A percentile compares a stretch with the other conserved stretches of the same genome.
Evolutionary conservation across 2,888 invertebrate species (phyloP).

Genomic region (Mesorhabditis sp.): DNA sequence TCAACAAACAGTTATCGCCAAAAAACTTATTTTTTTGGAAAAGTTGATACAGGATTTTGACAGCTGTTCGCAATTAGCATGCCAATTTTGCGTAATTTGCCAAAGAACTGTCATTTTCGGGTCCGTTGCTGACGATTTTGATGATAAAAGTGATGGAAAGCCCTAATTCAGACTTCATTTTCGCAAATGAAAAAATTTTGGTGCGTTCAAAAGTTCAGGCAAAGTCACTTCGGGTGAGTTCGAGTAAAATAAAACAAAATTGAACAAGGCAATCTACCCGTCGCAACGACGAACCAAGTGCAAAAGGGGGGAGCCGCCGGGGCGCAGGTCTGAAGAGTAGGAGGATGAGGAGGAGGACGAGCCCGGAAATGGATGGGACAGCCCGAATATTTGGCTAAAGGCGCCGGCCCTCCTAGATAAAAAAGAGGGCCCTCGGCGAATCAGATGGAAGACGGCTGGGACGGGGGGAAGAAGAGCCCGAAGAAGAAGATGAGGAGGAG

Average conservation of each 20-base stretch:
- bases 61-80: too few relatives aligned
- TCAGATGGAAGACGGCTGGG: slow-evolving; percentile 5
- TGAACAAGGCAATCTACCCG: not conserved
- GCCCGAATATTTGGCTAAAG: not conserved
- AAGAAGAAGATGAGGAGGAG: slow-evolving; percentile 7
- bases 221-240: not conserved
- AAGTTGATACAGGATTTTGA: too few relatives aligned
- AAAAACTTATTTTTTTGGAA: too few relatives aligned
- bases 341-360: slow-evolving; percentile 8
- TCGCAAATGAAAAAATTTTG: too few relatives aligned
- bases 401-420: not conserved
- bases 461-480: slow-evolving; percentile 12
- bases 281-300: not conserved
- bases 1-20: too few relatives aligned
- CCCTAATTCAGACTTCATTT: too few relatives aligned
- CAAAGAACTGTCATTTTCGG: too few relatives aligned
- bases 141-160: too few relatives aligned
- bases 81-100: too few relatives aligned
- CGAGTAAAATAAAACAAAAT: not conserved
- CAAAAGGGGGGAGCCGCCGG: not conserved
- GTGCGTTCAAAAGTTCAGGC: too few relatives aligned
- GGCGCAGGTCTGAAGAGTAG: not conserved
- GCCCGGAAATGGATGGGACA: slow-evolving; percentile 2
- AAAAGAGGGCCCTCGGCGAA: not conserved
- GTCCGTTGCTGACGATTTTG: too few relatives aligned